A percentile compares a stretch with the other conserved stretches of the same genome.
Conservation (phyloP, 2,888 invertebrate species). For the Petrophora chlorosata region DNA sequence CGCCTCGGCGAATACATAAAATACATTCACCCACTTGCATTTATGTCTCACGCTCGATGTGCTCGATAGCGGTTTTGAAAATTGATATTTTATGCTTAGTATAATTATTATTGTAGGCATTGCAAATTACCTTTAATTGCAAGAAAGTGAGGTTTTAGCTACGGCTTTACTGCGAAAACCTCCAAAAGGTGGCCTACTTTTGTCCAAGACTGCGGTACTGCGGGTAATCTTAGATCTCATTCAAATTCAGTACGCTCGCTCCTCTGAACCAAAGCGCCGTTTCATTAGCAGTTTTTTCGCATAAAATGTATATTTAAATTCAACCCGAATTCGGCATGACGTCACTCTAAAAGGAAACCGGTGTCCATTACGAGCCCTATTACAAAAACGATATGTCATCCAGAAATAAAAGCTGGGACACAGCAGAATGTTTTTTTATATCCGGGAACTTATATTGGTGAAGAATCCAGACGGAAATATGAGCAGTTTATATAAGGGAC, state of each 20-base stretch:
- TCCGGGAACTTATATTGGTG: no score
- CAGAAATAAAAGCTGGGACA: slow-evolving; percentile 27
- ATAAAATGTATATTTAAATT: slow-evolving; percentile 32
- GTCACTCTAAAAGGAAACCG: slow-evolving; percentile 36
- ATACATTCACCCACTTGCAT: slow-evolving; percentile 52
- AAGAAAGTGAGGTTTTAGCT: no score
- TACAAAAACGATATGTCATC: slow-evolving; percentile 37
- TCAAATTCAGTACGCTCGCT: neutral
- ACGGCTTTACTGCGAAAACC: no score
- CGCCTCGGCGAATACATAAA: slow-evolving; percentile 40
- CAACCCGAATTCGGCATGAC: slow-evolving; percentile 36
- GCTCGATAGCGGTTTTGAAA: slow-evolving; percentile 8
- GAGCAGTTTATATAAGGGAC: neutral
- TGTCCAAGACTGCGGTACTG: no score
- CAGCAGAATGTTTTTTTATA: neutral
- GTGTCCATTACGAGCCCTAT: slow-evolving; percentile 31
- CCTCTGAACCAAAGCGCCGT: slow-evolving; percentile 10
- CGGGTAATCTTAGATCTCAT: neutral
- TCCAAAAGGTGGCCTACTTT: no score
- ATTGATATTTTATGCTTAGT: no score
- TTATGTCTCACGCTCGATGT: slow-evolving; percentile 25
- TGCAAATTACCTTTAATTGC: no score
- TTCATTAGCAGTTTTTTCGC: slow-evolving; percentile 19
- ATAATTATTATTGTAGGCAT: no score
- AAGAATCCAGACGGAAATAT: no score